Percentiles rank a stretch among this genome's conserved stretches.
phyloP scores from a whole-genome alignment of 2,888 invertebrate species.

The Minunthozetes semirufus region DNA sequence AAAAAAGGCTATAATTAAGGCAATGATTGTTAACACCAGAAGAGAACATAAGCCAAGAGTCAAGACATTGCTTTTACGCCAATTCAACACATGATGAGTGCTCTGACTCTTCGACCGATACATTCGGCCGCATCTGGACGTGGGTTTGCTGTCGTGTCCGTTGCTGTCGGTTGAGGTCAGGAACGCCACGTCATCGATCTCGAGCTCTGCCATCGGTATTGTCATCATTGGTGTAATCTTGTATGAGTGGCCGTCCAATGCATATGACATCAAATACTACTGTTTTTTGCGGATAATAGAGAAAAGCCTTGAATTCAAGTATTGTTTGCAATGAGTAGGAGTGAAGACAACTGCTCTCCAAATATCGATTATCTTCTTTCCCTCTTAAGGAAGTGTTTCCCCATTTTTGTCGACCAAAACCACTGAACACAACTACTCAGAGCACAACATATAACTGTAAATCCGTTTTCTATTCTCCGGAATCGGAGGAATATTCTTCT shows the following conservation, averaged over 20 bases:
- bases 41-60: constrained; percentile 24
- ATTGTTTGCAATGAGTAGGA: background rate
- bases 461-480: no score
- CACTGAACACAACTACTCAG: no score
- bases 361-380: no score
- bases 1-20: constrained; percentile 73
- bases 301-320: background rate
- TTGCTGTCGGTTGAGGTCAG: constrained; percentile 59
- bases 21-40: constrained; percentile 53
- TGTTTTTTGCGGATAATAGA: no score
- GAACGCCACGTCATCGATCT: constrained; percentile 86
- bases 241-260: background rate
- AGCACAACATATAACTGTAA: no score
- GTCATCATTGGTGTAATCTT: background rate
- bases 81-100: background rate
- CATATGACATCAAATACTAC: background rate
- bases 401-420: no score
- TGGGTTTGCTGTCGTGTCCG: background rate
- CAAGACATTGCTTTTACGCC: constrained; percentile 31
- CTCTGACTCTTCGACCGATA: background rate
- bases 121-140: background rate
- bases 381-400: no score
- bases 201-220: constrained; percentile 60
- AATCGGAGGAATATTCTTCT: no score
- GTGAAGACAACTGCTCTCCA: no score